phyloP scores from a whole-genome alignment of 2,797 vertebrate genomes.

The Lates japonicus region DNA sequence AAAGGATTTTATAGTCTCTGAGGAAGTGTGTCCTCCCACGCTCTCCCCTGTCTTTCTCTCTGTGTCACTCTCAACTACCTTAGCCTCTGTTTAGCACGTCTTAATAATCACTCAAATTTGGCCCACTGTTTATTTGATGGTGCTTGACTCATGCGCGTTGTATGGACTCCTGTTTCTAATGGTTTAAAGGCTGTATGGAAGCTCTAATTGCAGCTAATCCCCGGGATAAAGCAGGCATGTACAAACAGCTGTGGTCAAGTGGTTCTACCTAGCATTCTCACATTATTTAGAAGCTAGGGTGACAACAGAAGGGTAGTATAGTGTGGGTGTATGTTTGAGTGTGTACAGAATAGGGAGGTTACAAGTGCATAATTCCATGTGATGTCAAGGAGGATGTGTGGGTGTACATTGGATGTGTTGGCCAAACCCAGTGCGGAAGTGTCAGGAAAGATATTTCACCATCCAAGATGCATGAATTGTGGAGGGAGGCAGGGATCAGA shows the following conservation, averaged over 20 bases:
- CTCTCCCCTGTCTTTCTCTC: conserved; percentile 70
- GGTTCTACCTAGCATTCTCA: conserved; percentile 32
- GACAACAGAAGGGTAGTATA: conserved; percentile 44
- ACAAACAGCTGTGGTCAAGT: conserved; percentile 54
- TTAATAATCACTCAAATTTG: conserved; percentile 55
- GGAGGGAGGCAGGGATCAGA: conserved; percentile 19
- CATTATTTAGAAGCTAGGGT: conserved; percentile 38
- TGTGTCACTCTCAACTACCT: conserved; percentile 69
- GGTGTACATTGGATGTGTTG: conserved; percentile 63
- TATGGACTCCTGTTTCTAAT: conserved; percentile 35
- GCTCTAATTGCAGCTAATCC: conserved; percentile 50
- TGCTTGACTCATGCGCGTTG: conserved; percentile 33
- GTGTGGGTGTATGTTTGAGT: conserved; percentile 62
- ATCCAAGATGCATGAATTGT: conserved; percentile 49
- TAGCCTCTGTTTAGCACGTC: conserved; percentile 56
- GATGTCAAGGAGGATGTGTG: conserved; percentile 70
- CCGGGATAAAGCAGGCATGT: conserved; percentile 47
- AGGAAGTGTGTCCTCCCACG: conserved; percentile 86
- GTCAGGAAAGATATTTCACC: conserved; percentile 67
- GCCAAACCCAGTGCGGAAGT: conserved; percentile 63
- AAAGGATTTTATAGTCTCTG: conserved; percentile 82
- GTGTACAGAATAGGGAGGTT: conserved; percentile 43
- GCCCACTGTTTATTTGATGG: conserved; percentile 25
- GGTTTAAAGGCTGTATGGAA: conserved; percentile 43
- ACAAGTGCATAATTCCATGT: conserved; percentile 64